A percentile compares a stretch with the other conserved stretches of the same genome.
phyloP scores from a whole-genome alignment of 2,888 invertebrate genomes.

The Acanthosoma haemorrhoidale region DNA sequence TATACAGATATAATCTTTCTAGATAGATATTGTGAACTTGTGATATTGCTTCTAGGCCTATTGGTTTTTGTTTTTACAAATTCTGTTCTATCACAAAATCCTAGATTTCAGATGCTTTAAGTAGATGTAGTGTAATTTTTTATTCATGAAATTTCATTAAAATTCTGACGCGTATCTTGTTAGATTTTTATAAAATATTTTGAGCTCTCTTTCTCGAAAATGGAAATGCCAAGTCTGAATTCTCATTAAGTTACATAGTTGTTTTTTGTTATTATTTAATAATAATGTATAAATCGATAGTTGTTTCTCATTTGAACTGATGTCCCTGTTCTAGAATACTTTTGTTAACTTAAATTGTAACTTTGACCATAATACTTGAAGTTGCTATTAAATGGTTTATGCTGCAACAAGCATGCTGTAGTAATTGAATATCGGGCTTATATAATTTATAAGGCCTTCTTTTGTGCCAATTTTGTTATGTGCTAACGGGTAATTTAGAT shows the following conservation, averaged over 20 bases:
- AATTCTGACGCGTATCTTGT: no score
- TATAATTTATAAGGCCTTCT: neutral
- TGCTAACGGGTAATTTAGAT: conserved; percentile 12
- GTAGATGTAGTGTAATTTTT: no score
- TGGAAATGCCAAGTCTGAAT: neutral
- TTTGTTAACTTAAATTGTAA: neutral
- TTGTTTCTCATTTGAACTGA: neutral
- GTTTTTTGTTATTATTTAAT: neutral
- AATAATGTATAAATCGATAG: conserved; percentile 7
- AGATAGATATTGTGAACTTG: no score
- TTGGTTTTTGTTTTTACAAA: no score
- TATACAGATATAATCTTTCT: no score
- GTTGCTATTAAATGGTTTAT: no score
- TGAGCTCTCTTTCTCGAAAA: neutral
- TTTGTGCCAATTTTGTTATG: conserved; percentile 9
- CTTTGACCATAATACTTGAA: neutral
- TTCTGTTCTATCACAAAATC: no score
- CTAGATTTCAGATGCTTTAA: no score
- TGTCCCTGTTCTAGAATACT: neutral
- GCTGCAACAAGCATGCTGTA: no score
- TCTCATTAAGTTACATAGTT: neutral
- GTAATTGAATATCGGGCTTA: neutral
- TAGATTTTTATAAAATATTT: neutral
- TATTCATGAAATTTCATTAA: no score
- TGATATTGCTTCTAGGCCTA: conserved; percentile 12